Conservation (phyloP, 1,140 invertebrate species). For the Pseudachorutes palmiensis region DNA sequence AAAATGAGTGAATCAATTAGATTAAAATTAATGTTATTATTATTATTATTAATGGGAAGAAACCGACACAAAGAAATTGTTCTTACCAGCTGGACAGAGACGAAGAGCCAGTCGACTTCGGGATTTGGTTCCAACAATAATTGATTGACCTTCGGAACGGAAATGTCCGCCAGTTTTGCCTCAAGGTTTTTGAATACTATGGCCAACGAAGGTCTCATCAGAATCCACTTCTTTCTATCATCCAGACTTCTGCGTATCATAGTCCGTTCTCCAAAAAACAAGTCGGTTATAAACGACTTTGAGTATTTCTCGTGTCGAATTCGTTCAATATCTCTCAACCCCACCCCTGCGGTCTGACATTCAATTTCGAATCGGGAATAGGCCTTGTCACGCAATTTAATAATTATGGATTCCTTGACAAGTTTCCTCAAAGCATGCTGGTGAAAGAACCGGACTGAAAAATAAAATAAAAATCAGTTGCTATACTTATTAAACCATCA, state of each 20-base stretch:
- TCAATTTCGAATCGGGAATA: neutral
- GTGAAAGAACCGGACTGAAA: neutral
- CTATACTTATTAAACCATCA: neutral
- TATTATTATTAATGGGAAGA: neutral
- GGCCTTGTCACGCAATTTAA: neutral
- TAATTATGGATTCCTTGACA: neutral
- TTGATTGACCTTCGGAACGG: neutral
- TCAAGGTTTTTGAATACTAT: neutral
- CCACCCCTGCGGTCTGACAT: neutral
- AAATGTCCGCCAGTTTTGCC: neutral
- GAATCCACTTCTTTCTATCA: neutral
- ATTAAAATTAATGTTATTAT: too few relatives aligned
- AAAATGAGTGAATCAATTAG: too few relatives aligned
- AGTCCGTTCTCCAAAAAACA: neutral
- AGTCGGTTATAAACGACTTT: neutral
- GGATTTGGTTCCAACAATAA: neutral
- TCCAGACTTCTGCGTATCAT: neutral
- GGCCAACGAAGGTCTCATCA: neutral
- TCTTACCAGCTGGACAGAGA: neutral
- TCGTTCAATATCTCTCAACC: neutral
- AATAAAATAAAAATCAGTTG: neutral
- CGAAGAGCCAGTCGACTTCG: slow-evolving; percentile 4
- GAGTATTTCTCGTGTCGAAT: neutral
- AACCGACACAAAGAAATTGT: neutral
- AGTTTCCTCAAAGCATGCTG: neutral